A percentile compares a stretch with the other conserved stretches of the same genome.
These are phyloP conservation scores for Hypomecis punctinalis DNA, from an alignment of 2,888 invertebrate species.

Conservation along the genomic window DNA sequence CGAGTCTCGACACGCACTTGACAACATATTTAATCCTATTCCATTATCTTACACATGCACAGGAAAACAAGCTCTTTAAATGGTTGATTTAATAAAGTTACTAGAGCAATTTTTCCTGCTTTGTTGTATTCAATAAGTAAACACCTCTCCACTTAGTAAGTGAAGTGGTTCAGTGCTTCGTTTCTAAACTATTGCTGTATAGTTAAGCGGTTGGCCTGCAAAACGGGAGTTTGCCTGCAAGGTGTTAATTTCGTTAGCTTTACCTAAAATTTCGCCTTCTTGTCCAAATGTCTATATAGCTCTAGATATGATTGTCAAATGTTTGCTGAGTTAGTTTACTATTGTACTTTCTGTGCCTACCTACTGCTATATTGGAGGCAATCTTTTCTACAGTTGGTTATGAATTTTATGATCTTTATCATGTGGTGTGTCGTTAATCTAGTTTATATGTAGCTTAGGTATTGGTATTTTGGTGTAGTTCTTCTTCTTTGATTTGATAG, in stretches of 20 bases:
- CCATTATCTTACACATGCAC: no score
- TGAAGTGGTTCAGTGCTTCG: constrained; percentile 1
- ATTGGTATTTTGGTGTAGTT: no score
- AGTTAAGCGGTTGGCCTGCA: background rate
- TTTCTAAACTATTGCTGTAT: background rate
- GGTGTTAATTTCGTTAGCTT: constrained; percentile 21
- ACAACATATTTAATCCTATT: no score
- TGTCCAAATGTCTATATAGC: background rate
- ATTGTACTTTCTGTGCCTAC: background rate
- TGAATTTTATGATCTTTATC: background rate
- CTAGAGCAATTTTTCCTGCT: background rate
- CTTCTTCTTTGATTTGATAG: background rate
- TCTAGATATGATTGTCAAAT: constrained; percentile 7
- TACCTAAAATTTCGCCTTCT: constrained; percentile 5
- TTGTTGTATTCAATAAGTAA: no score
- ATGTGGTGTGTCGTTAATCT: background rate
- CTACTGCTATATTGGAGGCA: background rate
- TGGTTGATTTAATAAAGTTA: background rate
- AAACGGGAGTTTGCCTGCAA: constrained; percentile 9
- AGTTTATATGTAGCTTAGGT: background rate
- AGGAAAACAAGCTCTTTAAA: no score
- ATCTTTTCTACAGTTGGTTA: background rate
- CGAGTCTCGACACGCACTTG: no score
- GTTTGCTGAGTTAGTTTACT: background rate
- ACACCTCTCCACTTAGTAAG: no score